Percentiles rank a stretch among this genome's conserved stretches.
Evolutionary conservation across 1,140 invertebrate genomes (phyloP).

Genomic region (Trichonephila clavata): DNA sequence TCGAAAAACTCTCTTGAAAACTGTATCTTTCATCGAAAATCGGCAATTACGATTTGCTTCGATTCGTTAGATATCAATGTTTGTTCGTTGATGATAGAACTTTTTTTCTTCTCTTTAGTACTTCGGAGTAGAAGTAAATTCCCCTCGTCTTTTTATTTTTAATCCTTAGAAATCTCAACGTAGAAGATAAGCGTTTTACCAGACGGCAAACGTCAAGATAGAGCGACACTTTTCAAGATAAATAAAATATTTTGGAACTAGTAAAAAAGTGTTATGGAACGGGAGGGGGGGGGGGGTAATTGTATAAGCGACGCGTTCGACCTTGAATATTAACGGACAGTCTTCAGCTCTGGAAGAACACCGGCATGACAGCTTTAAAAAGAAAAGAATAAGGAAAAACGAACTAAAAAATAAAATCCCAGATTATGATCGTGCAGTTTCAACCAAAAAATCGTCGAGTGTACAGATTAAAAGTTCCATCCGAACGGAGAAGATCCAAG

Average conservation of each 20-base stretch:
- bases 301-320: background rate
- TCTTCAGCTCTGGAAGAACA: background rate
- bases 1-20: background rate
- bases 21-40: background rate
- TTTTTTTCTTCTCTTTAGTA: background rate
- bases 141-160: background rate
- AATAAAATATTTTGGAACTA: background rate
- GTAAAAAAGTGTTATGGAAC: background rate
- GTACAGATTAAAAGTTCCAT: background rate
- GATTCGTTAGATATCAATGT: background rate
- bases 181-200: slow-evolving; percentile 7
- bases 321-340: slow-evolving; percentile 34
- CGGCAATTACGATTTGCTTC: background rate
- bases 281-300: background rate
- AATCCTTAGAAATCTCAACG: slow-evolving; percentile 2
- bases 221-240: background rate
- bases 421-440: slow-evolving; percentile 37
- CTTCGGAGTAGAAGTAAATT: background rate
- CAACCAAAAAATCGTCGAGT: slow-evolving; percentile 39
- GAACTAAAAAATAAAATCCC: background rate
- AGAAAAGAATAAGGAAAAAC: background rate
- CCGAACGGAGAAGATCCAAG: background rate
- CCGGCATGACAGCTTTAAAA: slow-evolving; percentile 10
- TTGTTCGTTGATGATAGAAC: slow-evolving; percentile 8
- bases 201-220: background rate